Evolutionary conservation across 1,140 invertebrate genomes (phyloP), one percentile per base, ranked within the genome.

Genomic region (Cotesia vestalis): DNA sequence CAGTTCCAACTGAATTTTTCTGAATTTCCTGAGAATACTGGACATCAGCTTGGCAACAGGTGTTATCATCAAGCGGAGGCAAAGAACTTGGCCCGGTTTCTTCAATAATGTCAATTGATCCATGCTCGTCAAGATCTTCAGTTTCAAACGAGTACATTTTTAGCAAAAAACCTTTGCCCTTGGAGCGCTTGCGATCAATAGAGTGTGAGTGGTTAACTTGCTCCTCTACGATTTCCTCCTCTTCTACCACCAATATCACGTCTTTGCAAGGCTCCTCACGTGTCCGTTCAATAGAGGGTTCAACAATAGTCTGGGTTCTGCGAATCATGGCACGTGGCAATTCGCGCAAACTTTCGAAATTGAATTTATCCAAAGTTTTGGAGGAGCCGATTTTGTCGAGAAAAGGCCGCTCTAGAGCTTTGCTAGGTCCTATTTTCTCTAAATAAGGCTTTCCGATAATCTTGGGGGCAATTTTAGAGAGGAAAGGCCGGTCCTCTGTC

Each of bases 71-170:
- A 11, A 80, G 79, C 17, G 79, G 72, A 2, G 79, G 78, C 62
- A 85, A 75, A 61, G 82, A 84, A 52, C 78, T 79, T 6, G 81
- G 79, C 0, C 79, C 79, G 0, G 81, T 78, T n/a, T 85, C 81
- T 4, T 85, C 60, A 0, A 83, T 80, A 55, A 85, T 80, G 67
- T 86, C 80, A 9, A 27, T 35, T 1, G 72, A 66, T 1, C 74
- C 59, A 6, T 62, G 59, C 4, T 85, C 83, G 14, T 80, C 78
- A 0, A 87, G 59, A 63, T 86, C 84, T 70, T 87, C 85, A 0
- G 85, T 86, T 46, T 87, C 85, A 38, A 87, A 86, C 0, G 84
- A 86, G 55, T 85, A 85, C 84, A 86, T 86, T 64, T 86, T 86
- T 2, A 81, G 51, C 4, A 86, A 71, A 5, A 81, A 78, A 40